These are phyloP conservation scores for Ethmia dodecea DNA, from an alignment of 2,888 invertebrate genomes.

Conservation along the genomic window DNA sequence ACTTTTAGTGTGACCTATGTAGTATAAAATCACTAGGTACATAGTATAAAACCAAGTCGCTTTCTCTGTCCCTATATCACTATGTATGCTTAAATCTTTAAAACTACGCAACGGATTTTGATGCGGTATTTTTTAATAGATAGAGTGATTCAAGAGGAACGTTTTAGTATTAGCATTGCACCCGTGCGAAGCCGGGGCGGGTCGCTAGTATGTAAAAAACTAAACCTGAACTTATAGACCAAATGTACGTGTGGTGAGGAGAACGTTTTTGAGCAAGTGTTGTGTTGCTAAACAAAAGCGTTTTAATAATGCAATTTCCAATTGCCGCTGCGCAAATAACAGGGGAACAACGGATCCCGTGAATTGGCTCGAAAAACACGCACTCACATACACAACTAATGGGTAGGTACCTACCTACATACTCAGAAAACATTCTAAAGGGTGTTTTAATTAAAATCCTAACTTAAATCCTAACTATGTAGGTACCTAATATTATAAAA, in stretches of 20 bases:
- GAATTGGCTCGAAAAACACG: slow-evolving; percentile 40
- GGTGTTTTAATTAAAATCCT: too few species aligned
- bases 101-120: too few species aligned
- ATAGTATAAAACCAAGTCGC: too few species aligned
- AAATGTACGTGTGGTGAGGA: background rate
- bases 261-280: slow-evolving; percentile 50
- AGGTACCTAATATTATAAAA: too few species aligned
- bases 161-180: background rate
- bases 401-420: slow-evolving; percentile 20
- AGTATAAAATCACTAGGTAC: too few species aligned
- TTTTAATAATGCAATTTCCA: slow-evolving; percentile 78
- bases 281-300: slow-evolving; percentile 70
- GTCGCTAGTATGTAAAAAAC: background rate
- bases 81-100: too few species aligned
- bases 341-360: slow-evolving; percentile 48
- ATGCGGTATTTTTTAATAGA: too few species aligned
- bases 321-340: slow-evolving; percentile 73
- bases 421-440: background rate
- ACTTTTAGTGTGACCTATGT: too few species aligned
- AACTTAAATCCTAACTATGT: too few species aligned
- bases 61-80: too few species aligned
- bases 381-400: slow-evolving; percentile 20
- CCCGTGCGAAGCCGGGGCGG: background rate
- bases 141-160: too few species aligned
- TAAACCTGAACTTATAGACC: background rate